These are phyloP conservation scores for Anguilla megastoma DNA, from an alignment of 2,797 vertebrate genomes.

Conservation along the genomic window DNA sequence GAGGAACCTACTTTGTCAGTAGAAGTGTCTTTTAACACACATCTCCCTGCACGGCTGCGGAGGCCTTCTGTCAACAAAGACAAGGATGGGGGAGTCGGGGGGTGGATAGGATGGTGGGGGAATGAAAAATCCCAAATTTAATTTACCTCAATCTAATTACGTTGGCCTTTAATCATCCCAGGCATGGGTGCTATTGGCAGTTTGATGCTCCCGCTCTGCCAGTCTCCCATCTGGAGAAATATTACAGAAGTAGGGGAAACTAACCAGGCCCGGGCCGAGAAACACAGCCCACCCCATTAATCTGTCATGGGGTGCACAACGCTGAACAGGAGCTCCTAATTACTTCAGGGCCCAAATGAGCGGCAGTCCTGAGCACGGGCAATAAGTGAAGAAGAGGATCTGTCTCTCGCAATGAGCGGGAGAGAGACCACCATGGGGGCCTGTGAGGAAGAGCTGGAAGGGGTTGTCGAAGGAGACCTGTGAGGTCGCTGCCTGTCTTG, in stretches of 20 bases:
- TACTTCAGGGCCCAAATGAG: constrained; percentile 26
- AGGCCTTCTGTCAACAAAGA: constrained; percentile 15
- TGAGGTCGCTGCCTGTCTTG: not conserved
- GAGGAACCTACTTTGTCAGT: not conserved
- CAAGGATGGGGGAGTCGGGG: constrained; percentile 16
- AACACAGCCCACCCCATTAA: constrained; percentile 40
- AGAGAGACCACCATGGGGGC: not conserved
- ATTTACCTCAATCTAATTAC: constrained; percentile 90
- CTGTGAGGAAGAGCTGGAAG: not conserved
- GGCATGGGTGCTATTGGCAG: constrained; percentile 87
- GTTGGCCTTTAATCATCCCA: constrained; percentile 93
- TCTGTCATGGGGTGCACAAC: constrained; percentile 42
- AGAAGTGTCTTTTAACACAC: not conserved
- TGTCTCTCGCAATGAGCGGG: not conserved
- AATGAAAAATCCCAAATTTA: constrained; percentile 80
- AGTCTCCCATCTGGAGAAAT: constrained; percentile 83
- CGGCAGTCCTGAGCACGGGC: constrained; percentile 30
- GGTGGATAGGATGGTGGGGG: constrained; percentile 74
- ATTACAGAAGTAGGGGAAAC: constrained; percentile 39
- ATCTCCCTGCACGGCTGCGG: not conserved
- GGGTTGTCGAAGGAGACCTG: not conserved
- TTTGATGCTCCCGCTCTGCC: constrained; percentile 79
- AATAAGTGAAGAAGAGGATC: constrained; percentile 27
- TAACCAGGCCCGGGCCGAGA: constrained; percentile 28
- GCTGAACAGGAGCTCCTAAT: constrained; percentile 35